Conservation (phyloP, 2,113 vertebrate species). For the Hippocampus barbouri region DNA sequence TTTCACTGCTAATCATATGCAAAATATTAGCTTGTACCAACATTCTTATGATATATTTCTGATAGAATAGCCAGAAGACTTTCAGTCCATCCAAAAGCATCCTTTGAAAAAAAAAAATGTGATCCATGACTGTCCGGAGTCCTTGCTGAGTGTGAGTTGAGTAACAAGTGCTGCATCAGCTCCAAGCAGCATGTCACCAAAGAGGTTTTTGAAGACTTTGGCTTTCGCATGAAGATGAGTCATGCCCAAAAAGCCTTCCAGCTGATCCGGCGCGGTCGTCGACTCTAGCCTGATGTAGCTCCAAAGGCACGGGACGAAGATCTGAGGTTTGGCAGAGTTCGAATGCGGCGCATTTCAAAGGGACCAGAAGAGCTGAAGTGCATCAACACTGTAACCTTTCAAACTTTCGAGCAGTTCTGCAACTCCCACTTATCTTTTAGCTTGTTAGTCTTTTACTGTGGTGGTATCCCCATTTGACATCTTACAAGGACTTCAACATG, state of each 20-base stretch:
- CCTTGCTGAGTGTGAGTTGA: constrained; percentile 1
- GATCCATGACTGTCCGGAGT: constrained; percentile 1
- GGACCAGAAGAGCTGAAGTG: neutral
- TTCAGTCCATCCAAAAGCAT: neutral
- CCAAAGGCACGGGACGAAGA: neutral
- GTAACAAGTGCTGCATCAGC: constrained; percentile 3
- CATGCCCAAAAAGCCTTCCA: neutral
- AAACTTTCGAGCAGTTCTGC: neutral
- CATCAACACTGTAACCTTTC: neutral
- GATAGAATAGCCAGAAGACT: neutral
- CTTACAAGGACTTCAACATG: neutral
- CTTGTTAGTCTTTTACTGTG: neutral
- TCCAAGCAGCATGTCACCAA: constrained; percentile 5
- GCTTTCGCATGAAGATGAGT: neutral
- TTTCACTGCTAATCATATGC: too few species aligned
- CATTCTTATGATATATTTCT: too few species aligned
- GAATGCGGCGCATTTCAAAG: neutral
- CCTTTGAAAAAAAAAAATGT: neutral
- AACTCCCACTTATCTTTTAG: neutral
- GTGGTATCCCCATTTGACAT: neutral
- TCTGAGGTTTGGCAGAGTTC: neutral
- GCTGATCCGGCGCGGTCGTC: neutral
- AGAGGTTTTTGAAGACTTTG: constrained; percentile 1
- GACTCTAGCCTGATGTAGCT: neutral
- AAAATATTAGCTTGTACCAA: too few species aligned